These are phyloP conservation scores for Taphrorychus bicolor DNA, from an alignment of 2,888 invertebrate genomes.

Conservation along the genomic window DNA sequence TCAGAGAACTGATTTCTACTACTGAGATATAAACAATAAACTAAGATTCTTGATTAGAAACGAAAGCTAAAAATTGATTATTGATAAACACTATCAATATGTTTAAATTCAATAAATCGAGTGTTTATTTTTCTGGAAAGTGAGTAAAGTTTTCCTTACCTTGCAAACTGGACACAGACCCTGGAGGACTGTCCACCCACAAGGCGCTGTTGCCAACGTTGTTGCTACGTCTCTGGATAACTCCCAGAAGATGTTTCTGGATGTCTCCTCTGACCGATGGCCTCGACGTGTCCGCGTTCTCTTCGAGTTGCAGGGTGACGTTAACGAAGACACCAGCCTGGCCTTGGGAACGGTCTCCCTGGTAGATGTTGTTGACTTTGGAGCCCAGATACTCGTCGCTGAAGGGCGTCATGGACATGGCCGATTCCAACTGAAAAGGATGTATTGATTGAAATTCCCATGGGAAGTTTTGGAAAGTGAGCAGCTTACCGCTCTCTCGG, in stretches of 20 bases:
- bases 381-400: constrained; percentile 86
- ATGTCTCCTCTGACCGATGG: constrained; percentile 76
- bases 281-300: constrained; percentile 75
- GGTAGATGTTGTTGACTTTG: constrained; percentile 79
- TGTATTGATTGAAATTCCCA: neutral
- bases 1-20: too few species aligned
- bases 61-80: too few species aligned
- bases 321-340: constrained; percentile 84
- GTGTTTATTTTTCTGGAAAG: too few species aligned
- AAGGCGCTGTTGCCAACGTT: constrained; percentile 88
- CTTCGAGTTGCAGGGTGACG: constrained; percentile 81
- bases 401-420: constrained; percentile 91
- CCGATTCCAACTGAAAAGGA: constrained; percentile 78
- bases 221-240: constrained; percentile 82
- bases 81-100: too few species aligned
- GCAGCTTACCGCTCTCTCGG: constrained; percentile 80
- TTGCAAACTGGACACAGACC: constrained; percentile 77
- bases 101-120: too few species aligned
- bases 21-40: too few species aligned
- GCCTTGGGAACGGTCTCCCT: constrained; percentile 70
- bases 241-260: constrained; percentile 83
- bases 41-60: too few species aligned
- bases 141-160: too few species aligned
- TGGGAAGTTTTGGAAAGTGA: neutral
- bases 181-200: constrained; percentile 83